Base-by-base conservation (phyloP, 2,113 vertebrate genomes). In the Cyanistes caeruleus region DNA sequence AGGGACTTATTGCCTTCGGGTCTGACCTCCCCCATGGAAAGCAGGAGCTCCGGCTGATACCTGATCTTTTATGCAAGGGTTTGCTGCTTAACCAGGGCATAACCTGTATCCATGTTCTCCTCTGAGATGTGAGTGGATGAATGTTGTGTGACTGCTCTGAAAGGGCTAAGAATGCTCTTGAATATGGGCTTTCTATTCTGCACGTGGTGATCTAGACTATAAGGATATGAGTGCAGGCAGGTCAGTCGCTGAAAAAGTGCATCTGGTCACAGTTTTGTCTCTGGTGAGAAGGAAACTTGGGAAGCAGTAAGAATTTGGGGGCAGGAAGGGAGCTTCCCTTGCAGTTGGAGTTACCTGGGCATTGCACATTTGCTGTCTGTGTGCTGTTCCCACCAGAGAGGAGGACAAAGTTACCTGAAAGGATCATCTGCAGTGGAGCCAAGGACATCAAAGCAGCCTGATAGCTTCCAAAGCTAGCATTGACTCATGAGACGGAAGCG, bases 61-160 rank as follows among this genome's bases (percentile, higher is more conserved):
- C 41, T 58, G 33, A 11, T 30, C 28, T 79, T 79, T 72, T 39
- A 9, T 44, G 24, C 6, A 9, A 52, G 21, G 35, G 4, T 31
- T 39, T 73, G 7, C 39, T 67, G 48, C 51, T 78, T 70, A 25
- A 4, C 48, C 23, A 27, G 43, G 16, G 31, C 10, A 1, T 67
- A 5, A 62, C 35, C 17, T 16, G 5, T 58, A 6, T 11, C 44
- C 15, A 5, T 0, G 0, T 51, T 39, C n/a, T 64, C 18, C 22
- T 44, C 28, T 41, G 73, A 74, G 20, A 13, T 73, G 65, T 13
- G 49, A 53, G 18, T 19, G 35, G 30, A 13, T 15, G 49, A 43
- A 7, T 27, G 21, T 63, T 0, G 0, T 58, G n/a, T 31, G 25
- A 15, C 44, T 49, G 46, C 18, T 46, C n/a, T 53, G 79, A 30